These are phyloP conservation scores for Diorhabda carinulata DNA, from an alignment of 1,140 invertebrate genomes.

Conservation along the genomic window DNA sequence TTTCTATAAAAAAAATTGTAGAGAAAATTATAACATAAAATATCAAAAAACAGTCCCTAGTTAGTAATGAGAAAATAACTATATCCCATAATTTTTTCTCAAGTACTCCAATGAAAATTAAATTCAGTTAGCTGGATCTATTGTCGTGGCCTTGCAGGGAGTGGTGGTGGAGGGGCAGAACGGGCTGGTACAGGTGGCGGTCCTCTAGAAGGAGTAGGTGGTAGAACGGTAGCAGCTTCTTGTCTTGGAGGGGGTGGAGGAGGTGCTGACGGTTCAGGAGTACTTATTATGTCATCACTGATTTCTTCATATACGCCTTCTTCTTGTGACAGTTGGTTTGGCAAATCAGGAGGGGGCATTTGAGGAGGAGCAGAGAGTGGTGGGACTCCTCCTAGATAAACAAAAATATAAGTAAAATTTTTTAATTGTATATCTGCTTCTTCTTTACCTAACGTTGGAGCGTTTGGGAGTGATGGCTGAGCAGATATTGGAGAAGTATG, in stretches of 20 bases:
- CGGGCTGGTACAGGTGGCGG: conserved; percentile 62
- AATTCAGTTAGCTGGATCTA: conserved; percentile 5
- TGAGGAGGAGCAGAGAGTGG: conserved; percentile 45
- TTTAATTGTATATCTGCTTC: neutral
- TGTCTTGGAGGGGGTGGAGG: conserved; percentile 64
- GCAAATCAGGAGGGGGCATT: conserved; percentile 52
- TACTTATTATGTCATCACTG: conserved; percentile 47
- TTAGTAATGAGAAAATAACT: too few species aligned
- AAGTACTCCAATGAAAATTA: too few species aligned
- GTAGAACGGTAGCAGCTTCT: conserved; percentile 47
- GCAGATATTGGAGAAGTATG: conserved; percentile 36
- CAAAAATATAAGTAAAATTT: neutral
- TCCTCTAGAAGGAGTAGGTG: conserved; percentile 54
- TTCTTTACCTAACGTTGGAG: neutral
- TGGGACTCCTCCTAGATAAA: neutral
- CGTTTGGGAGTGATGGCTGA: neutral
- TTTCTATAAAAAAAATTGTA: too few species aligned
- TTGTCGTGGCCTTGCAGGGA: conserved; percentile 60
- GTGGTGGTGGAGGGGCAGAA: conserved; percentile 62
- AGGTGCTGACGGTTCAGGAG: conserved; percentile 52
- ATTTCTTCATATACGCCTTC: conserved; percentile 57
- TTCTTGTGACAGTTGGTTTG: conserved; percentile 48
- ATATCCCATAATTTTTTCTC: too few species aligned
- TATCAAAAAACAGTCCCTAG: too few species aligned
- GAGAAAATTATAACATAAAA: too few species aligned